Evolutionary conservation across 2,888 invertebrate genomes (phyloP).

Genomic region (Polyploca ridens): DNA sequence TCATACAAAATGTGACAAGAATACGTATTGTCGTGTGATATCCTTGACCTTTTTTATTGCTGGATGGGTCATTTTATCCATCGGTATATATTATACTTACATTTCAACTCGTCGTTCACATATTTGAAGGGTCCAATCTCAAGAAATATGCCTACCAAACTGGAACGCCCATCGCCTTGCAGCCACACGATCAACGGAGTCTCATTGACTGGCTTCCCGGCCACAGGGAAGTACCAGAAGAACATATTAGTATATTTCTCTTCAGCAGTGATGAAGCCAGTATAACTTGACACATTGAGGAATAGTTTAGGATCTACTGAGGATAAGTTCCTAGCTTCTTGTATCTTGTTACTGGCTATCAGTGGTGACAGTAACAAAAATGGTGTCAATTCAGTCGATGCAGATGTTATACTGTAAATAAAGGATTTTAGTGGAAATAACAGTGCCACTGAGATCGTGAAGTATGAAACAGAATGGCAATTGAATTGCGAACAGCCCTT

Average conservation of each 20-base stretch:
- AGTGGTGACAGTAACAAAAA: conserved; percentile 60
- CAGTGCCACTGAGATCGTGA: background rate
- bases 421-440: conserved; percentile 3
- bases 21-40: background rate
- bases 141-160: conserved; percentile 71
- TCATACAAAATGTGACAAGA: background rate
- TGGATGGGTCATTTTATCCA: background rate
- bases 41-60: background rate
- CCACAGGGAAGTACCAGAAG: conserved; percentile 93
- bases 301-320: conserved; percentile 58
- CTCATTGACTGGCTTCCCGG: conserved; percentile 54
- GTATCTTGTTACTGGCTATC: conserved; percentile 50
- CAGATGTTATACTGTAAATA: conserved; percentile 38
- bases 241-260: conserved; percentile 89
- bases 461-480: too few relatives aligned
- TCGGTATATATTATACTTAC: conserved; percentile 46
- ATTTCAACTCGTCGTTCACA: conserved; percentile 40
- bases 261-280: conserved; percentile 87
- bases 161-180: conserved; percentile 89
- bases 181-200: conserved; percentile 92
- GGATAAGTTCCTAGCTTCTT: conserved; percentile 55
- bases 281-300: conserved; percentile 71
- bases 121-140: conserved; percentile 72
- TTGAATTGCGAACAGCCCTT: background rate
- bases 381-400: conserved; percentile 36